Conservation (phyloP, 23 tunicate genomes). For the Halocynthia roretzi region DNA sequence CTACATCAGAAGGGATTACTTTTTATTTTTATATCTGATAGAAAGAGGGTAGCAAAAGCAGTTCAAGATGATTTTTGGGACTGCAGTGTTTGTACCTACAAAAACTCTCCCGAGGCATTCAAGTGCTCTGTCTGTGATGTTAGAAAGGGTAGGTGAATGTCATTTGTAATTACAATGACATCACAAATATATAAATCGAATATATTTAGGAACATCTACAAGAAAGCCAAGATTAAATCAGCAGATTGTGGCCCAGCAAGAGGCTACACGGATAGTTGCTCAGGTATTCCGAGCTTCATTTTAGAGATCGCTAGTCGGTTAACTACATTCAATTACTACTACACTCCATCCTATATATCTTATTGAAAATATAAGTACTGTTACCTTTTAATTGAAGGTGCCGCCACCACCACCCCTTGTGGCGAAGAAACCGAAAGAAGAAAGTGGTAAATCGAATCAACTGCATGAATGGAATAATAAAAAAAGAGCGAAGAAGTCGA, state of each 20-base stretch:
- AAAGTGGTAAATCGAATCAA: neutral
- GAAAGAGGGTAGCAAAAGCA: conserved; percentile 18
- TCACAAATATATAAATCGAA: no score
- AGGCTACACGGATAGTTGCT: conserved; percentile 50
- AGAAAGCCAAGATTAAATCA: conserved; percentile 76
- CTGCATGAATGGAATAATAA: neutral
- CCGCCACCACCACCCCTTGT: neutral
- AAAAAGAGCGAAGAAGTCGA: conserved; percentile 6
- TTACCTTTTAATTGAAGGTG: neutral
- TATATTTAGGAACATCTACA: conserved; percentile 57
- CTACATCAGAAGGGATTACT: neutral
- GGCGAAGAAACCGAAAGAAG: conserved; percentile 13
- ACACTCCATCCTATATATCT: no score
- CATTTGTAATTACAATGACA: neutral
- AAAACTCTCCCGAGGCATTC: conserved; percentile 78
- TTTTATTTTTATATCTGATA: neutral
- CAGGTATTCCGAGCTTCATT: neutral
- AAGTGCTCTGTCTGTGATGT: conserved; percentile 77
- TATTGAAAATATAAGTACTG: no score
- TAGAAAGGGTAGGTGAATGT: conserved; percentile 19
- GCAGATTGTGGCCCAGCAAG: conserved; percentile 86
- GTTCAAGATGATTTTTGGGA: conserved; percentile 69
- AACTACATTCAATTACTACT: no score
- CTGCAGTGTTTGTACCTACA: conserved; percentile 78
- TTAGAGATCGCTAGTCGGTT: neutral